phyloP scores from a whole-genome alignment of 2,113 vertebrate species.

The Anseranas semipalmata region DNA sequence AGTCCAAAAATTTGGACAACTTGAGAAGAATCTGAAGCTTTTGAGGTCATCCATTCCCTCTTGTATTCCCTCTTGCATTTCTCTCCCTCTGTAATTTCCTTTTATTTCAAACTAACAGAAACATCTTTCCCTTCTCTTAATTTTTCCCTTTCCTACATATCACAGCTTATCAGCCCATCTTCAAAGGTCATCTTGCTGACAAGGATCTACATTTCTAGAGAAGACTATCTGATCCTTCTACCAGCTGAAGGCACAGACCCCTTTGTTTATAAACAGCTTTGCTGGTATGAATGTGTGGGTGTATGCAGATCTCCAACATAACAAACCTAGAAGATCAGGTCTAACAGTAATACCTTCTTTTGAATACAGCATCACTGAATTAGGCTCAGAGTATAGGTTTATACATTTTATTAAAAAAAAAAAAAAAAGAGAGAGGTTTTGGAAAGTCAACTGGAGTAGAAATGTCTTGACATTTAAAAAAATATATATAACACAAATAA shows the following conservation, averaged over 20 bases:
- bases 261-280: not conserved
- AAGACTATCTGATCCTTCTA: not conserved
- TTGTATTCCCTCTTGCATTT: not conserved
- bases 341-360: not conserved
- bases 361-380: not conserved
- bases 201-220: not conserved
- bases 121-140: not conserved
- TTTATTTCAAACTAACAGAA: not conserved
- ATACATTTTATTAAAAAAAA: not conserved
- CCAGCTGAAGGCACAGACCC: not conserved
- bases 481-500: not conserved
- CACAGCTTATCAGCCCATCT: not conserved
- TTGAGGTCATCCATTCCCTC: not conserved
- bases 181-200: not conserved
- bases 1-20: conserved; percentile 13
- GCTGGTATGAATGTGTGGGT: not conserved
- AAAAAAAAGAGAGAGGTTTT: not conserved
- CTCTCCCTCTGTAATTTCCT: not conserved
- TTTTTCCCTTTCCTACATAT: not conserved
- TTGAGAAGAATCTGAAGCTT: not conserved
- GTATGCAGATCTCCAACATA: not conserved
- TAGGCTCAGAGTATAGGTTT: not conserved
- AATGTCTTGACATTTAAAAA: not conserved
- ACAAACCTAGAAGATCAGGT: not conserved
- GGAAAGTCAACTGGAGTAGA: not conserved